Evolutionary conservation across 2,888 invertebrate genomes (phyloP).

Genomic region (Drosophila trichaetosa): DNA sequence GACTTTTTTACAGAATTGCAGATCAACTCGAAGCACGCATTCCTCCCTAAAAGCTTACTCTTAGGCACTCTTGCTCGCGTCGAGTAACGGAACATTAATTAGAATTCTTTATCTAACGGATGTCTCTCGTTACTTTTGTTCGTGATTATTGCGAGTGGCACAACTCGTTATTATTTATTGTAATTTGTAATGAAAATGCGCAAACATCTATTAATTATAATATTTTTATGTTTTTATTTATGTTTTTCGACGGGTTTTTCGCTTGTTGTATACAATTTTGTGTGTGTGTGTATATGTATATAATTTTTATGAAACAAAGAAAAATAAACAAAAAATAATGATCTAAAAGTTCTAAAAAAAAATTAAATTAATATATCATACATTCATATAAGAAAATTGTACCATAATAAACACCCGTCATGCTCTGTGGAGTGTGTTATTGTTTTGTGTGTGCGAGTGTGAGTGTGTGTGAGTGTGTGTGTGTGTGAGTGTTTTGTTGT

Average conservation of each 20-base stretch:
- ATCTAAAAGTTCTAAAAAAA: constrained; percentile 7
- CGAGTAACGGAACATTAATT: neutral
- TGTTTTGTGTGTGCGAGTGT: constrained; percentile 18
- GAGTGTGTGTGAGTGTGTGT: constrained; percentile 27
- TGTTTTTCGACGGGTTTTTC: constrained; percentile 49
- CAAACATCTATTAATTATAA: constrained; percentile 17
- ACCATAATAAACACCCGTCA: constrained; percentile 36
- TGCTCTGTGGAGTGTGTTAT: constrained; percentile 9
- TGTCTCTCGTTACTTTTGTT: neutral
- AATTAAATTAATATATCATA: neutral
- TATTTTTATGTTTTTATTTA: constrained; percentile 45
- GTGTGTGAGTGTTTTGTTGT: constrained; percentile 15
- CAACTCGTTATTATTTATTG: neutral
- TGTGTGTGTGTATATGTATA: constrained; percentile 7
- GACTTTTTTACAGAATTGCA: constrained; percentile 25
- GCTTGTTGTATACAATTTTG: constrained; percentile 41
- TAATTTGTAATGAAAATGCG: constrained; percentile 5
- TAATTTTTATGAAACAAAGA: constrained; percentile 7
- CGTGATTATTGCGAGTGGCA: neutral
- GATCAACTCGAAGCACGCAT: constrained; percentile 14
- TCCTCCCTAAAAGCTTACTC: constrained; percentile 6
- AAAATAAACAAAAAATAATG: constrained; percentile 1
- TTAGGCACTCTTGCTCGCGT: neutral
- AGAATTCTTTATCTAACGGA: neutral
- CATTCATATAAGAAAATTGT: constrained; percentile 28